Base-by-base conservation (phyloP, 64 coral and sea anemone genomes). In the Montipora cactus region DNA sequence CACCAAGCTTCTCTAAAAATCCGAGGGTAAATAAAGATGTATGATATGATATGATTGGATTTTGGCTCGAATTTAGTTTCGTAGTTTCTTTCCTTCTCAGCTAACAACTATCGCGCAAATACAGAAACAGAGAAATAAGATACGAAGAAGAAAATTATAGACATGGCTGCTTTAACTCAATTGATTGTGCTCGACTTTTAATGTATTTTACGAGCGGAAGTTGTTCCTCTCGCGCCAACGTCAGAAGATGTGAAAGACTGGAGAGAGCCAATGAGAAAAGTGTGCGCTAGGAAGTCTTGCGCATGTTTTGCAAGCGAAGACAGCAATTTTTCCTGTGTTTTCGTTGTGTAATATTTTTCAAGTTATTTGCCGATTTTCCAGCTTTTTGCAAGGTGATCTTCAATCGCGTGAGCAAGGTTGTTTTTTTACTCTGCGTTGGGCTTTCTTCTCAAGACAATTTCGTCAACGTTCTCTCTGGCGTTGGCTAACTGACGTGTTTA, bases 291-390 rank as follows among this genome's bases (percentile, higher is more conserved):
- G 1, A 22, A 23, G 14, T 5, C 44, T 51, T 71, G 82, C 82
- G 82, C 82, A 85, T 85, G 46, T 68, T 49, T 85, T 49, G 47
- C 18, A 50, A 85, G 70, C 16, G 66, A 70, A 85, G 44, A 48
- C 61, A 49, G 66, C 66, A 48, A 85, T 8, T 9, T 5, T 37
- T 47, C 18, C 51, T 20, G 37, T 20, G 37, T 4, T 8, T 8
- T 83, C 25, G 80, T 83, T 85, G 25, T 50, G 3, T 49, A 5
- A 45, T 78, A 11, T 19, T 46, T 15, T 14, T 19, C 45, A 47
- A 48, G 6, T 50, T 21, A 5, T 20, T 4, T 18, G 1, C 13
- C 48, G 15, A 5, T 69, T 45, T 20, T 21, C 28, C 7, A 7
- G 9, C 2, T 16, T 71, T 49, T 20, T 49, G 7, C 58, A 16